Percentiles rank a stretch among this genome's conserved stretches.
phyloP scores from a whole-genome alignment of 2,113 vertebrate genomes.

The Rhynchopsitta pachyrhyncha region DNA sequence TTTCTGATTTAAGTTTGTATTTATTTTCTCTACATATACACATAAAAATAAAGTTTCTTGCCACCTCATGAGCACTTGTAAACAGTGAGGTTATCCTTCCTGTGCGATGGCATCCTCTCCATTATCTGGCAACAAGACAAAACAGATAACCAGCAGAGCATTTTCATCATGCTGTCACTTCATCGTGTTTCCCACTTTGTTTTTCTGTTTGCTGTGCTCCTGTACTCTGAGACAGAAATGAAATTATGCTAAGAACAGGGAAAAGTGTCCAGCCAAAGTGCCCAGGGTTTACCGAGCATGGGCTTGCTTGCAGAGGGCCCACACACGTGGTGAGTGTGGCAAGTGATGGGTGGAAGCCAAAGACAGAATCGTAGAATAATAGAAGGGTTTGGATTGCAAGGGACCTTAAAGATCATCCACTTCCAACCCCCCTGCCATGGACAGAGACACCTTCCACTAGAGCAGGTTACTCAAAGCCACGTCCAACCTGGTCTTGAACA shows the following conservation, averaged over 20 bases:
- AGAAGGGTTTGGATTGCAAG: neutral
- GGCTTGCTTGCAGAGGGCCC: neutral
- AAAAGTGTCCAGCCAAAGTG: neutral
- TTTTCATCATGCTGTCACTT: conserved; percentile 75
- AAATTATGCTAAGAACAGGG: conserved; percentile 48
- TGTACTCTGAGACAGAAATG: conserved; percentile 48
- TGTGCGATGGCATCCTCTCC: neutral
- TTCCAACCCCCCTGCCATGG: neutral
- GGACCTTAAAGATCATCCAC: neutral
- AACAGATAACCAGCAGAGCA: conserved; percentile 50
- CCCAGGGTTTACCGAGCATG: rapidly evolving
- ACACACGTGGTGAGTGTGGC: neutral
- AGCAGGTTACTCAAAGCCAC: neutral
- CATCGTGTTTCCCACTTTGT: conserved; percentile 50
- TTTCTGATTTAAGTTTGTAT: conserved; percentile 55
- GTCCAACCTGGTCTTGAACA: neutral
- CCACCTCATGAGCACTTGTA: conserved; percentile 17
- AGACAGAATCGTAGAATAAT: neutral
- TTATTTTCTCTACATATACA: conserved; percentile 20
- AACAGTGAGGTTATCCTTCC: conserved; percentile 44
- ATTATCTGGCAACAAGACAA: conserved; percentile 71
- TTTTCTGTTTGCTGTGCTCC: conserved; percentile 36
- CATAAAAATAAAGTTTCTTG: neutral
- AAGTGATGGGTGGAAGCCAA: neutral
- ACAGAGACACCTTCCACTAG: neutral